phyloP scores from a whole-genome alignment of 2,888 invertebrate genomes.

The Eubasilissa splendida region DNA sequence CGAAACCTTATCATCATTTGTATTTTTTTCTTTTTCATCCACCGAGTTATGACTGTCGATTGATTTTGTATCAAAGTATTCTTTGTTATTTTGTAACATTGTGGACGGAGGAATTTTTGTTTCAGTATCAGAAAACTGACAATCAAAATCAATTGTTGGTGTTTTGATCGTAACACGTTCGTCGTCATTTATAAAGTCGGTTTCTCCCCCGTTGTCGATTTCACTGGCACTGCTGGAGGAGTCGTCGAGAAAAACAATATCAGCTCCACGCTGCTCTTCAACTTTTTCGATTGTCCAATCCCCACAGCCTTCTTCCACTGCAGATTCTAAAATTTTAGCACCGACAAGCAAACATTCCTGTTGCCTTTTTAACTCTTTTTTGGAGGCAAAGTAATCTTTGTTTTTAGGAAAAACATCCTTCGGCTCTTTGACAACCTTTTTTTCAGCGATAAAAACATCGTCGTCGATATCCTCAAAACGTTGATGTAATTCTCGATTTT shows the following conservation, averaged over 20 bases:
- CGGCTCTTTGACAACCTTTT: conserved; percentile 60
- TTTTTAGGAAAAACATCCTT: conserved; percentile 54
- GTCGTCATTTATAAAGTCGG: conserved; percentile 69
- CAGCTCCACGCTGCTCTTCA: conserved; percentile 75
- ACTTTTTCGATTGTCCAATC: conserved; percentile 71
- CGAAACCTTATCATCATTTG: not conserved
- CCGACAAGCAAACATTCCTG: conserved; percentile 75
- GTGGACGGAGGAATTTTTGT: not conserved
- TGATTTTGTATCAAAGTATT: not conserved
- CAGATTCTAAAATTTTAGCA: conserved; percentile 74
- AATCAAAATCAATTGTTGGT: conserved; percentile 71
- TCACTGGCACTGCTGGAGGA: conserved; percentile 78
- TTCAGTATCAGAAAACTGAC: conserved; percentile 54
- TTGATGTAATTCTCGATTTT: conserved; percentile 64
- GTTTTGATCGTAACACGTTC: conserved; percentile 70
- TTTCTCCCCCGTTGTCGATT: conserved; percentile 71
- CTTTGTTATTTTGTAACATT: conserved; percentile 2
- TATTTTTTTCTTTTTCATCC: not conserved
- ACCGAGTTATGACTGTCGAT: conserved; percentile 11
- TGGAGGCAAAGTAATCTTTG: conserved; percentile 53
- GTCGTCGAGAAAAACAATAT: conserved; percentile 80
- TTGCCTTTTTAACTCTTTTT: conserved; percentile 65
- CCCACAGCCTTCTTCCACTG: conserved; percentile 74
- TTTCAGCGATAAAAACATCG: conserved; percentile 68
- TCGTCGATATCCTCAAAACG: conserved; percentile 70